Evolutionary conservation across 2,113 vertebrate species (phyloP).

Genomic region (Hucho hucho): DNA sequence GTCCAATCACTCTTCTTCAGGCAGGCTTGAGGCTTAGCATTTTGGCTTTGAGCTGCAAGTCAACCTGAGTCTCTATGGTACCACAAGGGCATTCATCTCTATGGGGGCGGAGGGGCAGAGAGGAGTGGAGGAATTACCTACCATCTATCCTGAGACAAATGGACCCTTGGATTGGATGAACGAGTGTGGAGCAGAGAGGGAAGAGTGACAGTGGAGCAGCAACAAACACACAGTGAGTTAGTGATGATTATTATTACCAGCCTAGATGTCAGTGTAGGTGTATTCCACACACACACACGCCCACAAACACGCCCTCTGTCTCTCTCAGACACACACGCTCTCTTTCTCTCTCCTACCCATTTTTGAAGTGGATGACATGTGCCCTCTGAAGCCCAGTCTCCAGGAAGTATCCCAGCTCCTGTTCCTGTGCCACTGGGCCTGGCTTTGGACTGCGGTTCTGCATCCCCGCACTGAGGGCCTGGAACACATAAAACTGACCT

Average conservation of each 20-base stretch:
- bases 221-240: neutral
- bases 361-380: slow-evolving; percentile 98
- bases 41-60: neutral
- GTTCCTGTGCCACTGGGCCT: slow-evolving; percentile 87
- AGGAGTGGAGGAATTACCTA: slow-evolving; percentile 66
- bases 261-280: neutral
- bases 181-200: neutral
- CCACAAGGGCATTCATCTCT: neutral
- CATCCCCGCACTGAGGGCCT: slow-evolving; percentile 88
- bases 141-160: slow-evolving; percentile 69
- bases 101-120: neutral
- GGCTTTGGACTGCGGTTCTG: slow-evolving; percentile 98
- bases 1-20: neutral
- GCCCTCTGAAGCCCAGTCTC: slow-evolving; percentile 97
- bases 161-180: slow-evolving; percentile 6
- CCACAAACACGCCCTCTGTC: neutral
- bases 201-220: no score
- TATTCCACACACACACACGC: neutral
- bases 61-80: neutral
- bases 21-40: no score
- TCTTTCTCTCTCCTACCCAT: slow-evolving; percentile 78
- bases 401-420: slow-evolving; percentile 97
- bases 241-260: neutral
- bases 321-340: neutral
- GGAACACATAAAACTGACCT: slow-evolving; percentile 8